Evolutionary conservation across 1,140 invertebrate species (phyloP), one percentile per base, ranked within the genome.

Genomic region (Oryctes rhinoceros): DNA sequence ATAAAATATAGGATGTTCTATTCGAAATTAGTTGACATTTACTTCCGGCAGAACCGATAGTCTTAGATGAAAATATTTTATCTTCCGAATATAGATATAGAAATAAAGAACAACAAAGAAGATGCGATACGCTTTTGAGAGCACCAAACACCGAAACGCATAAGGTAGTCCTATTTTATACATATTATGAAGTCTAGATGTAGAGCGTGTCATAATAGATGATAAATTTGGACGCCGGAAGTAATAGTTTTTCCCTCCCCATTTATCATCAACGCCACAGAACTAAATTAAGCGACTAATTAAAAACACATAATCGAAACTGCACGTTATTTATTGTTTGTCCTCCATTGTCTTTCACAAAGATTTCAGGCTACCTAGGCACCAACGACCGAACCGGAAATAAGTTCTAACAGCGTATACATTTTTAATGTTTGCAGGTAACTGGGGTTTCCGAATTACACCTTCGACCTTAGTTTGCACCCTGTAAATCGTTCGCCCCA

Each of bases 381-480:
- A 37, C 20, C 24, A 24, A n/a, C 18, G 37, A 71, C 11, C 11
- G 0, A 71, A 71, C 7, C 24, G 65, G 65, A 71, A 71, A 71
- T 71, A 7, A 9, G 10, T 71, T 24, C 65, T 71, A 20, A 71
- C 65, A 35, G 65, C 6, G 74, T 49, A 48, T 79, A 71, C 9
- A 79, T 79, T 79, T 79, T 74, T 79, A 79, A 79, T 79, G 78
- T 74, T 20, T 71, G 65, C 13, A 13, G 20, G 37, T 48, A 65
- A 74, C 59, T 79, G 20, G 65, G 78, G 65, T 13, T 6, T 37
- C 71, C 78, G 74, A 79, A 79, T 79, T 79, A 79, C 65, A 74
- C 65, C 78, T 79, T 79, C 78, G 78, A 79, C 78, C 78, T 79
- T 9, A 74, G 30, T 79, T 65, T 79, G 65, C 67, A 79, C 37